These are phyloP conservation scores for Perccottus glenii DNA, from an alignment of 2,113 vertebrate genomes.

Conservation along the genomic window DNA sequence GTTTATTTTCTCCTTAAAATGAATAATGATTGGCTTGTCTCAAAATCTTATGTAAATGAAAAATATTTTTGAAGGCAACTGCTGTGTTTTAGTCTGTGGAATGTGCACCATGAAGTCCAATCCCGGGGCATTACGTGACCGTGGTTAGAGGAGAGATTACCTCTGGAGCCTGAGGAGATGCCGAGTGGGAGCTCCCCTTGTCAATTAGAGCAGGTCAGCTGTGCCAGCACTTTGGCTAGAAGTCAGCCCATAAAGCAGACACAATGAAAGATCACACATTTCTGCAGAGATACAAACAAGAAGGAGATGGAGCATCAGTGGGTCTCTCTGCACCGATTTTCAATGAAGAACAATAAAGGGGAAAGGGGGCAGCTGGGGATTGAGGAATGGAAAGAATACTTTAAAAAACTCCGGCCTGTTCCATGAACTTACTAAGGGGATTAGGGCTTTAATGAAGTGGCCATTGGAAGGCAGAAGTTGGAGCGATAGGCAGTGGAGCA, in stretches of 20 bases:
- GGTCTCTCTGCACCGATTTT: conserved; percentile 22
- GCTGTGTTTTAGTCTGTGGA: conserved; percentile 19
- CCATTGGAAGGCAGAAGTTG: conserved; percentile 53
- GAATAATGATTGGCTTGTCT: neutral
- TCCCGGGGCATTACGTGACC: conserved; percentile 47
- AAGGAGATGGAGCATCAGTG: conserved; percentile 17
- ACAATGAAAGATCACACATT: conserved; percentile 31
- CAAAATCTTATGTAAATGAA: neutral
- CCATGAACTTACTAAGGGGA: conserved; percentile 59
- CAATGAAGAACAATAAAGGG: conserved; percentile 7
- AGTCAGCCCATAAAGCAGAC: conserved; percentile 29
- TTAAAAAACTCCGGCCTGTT: conserved; percentile 48
- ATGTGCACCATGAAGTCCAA: conserved; percentile 42
- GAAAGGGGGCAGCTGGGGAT: neutral
- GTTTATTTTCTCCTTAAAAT: too few relatives aligned
- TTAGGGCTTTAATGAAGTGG: conserved; percentile 70
- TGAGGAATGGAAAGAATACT: conserved; percentile 35
- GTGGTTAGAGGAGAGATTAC: conserved; percentile 29
- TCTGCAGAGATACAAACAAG: conserved; percentile 11
- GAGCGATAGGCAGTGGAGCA: conserved; percentile 38
- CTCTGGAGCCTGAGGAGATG: conserved; percentile 28
- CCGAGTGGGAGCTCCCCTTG: conserved; percentile 41
- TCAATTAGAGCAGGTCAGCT: conserved; percentile 55
- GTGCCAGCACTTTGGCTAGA: conserved; percentile 32
- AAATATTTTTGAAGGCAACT: conserved; percentile 1